phyloP scores from a whole-genome alignment of 2,113 vertebrate species.

The Anolis sagrei region DNA sequence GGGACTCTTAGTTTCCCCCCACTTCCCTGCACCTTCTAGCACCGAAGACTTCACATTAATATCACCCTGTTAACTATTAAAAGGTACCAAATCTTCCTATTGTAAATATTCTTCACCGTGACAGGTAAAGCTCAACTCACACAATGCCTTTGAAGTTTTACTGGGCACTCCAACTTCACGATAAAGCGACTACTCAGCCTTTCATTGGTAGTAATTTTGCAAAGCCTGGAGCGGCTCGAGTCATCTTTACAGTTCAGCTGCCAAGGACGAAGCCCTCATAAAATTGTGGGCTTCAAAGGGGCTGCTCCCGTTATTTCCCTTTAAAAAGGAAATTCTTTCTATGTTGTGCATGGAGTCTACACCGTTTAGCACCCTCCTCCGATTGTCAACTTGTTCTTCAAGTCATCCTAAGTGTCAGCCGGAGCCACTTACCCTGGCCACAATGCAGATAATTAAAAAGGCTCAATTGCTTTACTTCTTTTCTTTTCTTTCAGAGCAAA shows the following conservation, averaged over 20 bases:
- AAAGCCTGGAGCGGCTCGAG: conserved; percentile 63
- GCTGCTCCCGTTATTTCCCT: conserved; percentile 54
- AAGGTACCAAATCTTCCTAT: conserved; percentile 68
- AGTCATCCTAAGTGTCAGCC: conserved; percentile 3
- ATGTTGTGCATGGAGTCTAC: conserved; percentile 19
- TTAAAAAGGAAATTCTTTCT: conserved; percentile 36
- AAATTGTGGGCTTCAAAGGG: conserved; percentile 72
- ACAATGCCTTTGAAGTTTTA: conserved; percentile 69
- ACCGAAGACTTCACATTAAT: conserved; percentile 60
- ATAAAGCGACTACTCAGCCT: conserved; percentile 67
- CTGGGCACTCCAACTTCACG: conserved; percentile 66
- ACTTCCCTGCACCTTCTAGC: conserved; percentile 38
- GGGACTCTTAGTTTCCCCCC: neutral
- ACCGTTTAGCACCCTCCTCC: conserved; percentile 17
- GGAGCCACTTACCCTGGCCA: neutral
- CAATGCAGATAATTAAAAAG: neutral
- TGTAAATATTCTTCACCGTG: conserved; percentile 68
- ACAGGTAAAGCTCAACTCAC: conserved; percentile 68
- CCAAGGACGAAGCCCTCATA: conserved; percentile 69
- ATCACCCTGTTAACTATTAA: conserved; percentile 63
- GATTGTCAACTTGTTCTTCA: conserved; percentile 33
- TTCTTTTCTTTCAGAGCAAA: neutral
- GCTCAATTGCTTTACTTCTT: neutral
- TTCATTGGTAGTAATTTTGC: conserved; percentile 73
- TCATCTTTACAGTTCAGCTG: conserved; percentile 60